Conservation (phyloP, 1,140 invertebrate species). For the Drosophila pallidifrons region DNA sequence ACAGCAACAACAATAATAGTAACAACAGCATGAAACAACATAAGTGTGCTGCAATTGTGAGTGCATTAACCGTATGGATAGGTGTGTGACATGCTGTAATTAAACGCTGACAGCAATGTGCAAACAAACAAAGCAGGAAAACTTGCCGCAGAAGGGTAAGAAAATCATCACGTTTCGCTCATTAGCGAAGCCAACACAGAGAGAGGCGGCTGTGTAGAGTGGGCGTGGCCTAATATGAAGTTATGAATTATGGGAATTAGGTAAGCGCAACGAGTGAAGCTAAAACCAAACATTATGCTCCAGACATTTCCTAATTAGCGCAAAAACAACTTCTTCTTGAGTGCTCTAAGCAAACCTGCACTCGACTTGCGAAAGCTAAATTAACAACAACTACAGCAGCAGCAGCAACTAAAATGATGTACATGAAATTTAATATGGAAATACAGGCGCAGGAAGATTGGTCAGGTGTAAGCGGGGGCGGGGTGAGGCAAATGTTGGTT, state of each 20-base stretch:
- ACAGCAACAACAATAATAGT: constrained; percentile 24
- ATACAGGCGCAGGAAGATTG: neutral
- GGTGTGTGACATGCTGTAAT: constrained; percentile 48
- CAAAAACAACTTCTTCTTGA: constrained; percentile 35
- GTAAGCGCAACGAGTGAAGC: constrained; percentile 13
- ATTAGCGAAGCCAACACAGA: constrained; percentile 54
- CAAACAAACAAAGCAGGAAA: constrained; percentile 28
- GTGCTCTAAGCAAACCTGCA: constrained; percentile 4
- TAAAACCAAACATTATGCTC: constrained; percentile 30
- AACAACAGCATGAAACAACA: constrained; percentile 38
- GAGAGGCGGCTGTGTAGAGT: neutral
- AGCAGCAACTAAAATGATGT: constrained; percentile 17
- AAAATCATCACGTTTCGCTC: constrained; percentile 60
- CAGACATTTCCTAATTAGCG: constrained; percentile 58
- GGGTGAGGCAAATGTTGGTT: constrained; percentile 36
- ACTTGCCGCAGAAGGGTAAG: constrained; percentile 33
- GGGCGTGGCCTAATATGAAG: constrained; percentile 22
- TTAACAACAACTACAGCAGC: constrained; percentile 12
- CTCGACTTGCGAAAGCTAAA: constrained; percentile 27
- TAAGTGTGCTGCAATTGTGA: constrained; percentile 48
- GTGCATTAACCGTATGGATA: constrained; percentile 64
- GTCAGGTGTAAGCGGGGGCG: neutral
- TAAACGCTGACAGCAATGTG: constrained; percentile 51
- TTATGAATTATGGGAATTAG: constrained; percentile 33
- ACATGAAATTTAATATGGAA: constrained; percentile 30